A percentile compares a stretch with the other conserved stretches of the same genome.
phyloP scores from a whole-genome alignment of 2,113 vertebrate genomes.

The Pterocles burchelli region DNA sequence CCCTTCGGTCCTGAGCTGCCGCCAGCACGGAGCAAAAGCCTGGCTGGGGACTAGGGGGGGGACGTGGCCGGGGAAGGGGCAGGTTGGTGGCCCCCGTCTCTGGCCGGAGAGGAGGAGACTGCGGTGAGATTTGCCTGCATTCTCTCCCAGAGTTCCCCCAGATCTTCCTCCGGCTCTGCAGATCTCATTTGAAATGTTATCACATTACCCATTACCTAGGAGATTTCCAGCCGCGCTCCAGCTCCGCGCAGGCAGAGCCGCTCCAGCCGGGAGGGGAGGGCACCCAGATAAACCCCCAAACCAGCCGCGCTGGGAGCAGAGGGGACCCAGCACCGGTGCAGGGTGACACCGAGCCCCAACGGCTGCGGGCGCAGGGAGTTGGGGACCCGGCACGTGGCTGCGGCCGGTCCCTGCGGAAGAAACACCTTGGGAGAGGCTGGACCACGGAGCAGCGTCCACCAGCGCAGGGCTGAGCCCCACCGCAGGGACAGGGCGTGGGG shows the following conservation, averaged over 20 bases:
- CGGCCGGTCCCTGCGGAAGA: not conserved
- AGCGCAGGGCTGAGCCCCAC: not conserved
- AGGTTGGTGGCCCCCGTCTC: not conserved
- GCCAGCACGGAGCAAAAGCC: not conserved
- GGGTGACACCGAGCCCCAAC: not conserved
- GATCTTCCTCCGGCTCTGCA: constrained; percentile 45
- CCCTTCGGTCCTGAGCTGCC: not conserved
- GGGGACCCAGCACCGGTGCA: not conserved
- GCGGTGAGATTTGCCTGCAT: constrained; percentile 48
- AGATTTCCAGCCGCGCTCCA: constrained; percentile 53
- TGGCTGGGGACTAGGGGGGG: not conserved
- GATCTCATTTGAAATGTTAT: constrained; percentile 61
- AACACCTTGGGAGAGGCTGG: not conserved
- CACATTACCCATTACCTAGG: constrained; percentile 60
- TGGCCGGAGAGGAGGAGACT: constrained; percentile 22
- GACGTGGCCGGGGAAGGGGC: not conserved
- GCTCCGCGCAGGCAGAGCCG: constrained; percentile 44
- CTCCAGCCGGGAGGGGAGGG: not conserved
- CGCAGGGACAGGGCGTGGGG: fast-evolving
- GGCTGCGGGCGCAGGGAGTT: fast-evolving
- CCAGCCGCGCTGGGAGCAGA: not conserved
- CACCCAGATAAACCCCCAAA: not conserved
- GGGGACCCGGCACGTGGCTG: fast-evolving
- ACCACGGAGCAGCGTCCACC: not conserved
- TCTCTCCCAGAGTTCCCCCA: constrained; percentile 49